Conservation (phyloP, 1,140 invertebrate genomes). For the Monomorium pharaonis region DNA sequence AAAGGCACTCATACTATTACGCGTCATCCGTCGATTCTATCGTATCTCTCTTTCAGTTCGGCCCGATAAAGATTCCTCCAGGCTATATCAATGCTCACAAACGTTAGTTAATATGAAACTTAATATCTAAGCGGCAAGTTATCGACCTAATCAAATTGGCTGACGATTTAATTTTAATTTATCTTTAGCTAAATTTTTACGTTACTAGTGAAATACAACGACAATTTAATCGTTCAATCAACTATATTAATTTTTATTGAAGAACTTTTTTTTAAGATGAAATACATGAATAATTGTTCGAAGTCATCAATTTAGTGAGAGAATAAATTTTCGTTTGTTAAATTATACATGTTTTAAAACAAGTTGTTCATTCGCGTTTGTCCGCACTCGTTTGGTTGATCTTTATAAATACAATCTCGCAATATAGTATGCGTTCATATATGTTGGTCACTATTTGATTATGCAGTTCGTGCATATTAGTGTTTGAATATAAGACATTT, state of each 20-base stretch:
- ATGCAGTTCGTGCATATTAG: not conserved
- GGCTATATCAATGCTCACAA: not conserved
- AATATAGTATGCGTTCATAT: not conserved
- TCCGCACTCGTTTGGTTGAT: not conserved
- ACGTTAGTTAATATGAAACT: not conserved
- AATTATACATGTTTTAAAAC: not conserved
- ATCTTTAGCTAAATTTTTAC: conserved; percentile 30
- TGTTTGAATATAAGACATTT: not conserved
- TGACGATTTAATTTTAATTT: conserved; percentile 66
- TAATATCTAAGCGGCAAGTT: conserved; percentile 44
- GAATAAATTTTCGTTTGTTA: not conserved
- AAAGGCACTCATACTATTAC: conserved; percentile 71
- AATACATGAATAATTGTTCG: not conserved
- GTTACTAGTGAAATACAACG: not conserved
- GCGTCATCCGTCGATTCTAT: conserved; percentile 47
- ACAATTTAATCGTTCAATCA: not conserved
- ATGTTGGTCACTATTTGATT: not conserved
- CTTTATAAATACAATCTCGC: not conserved
- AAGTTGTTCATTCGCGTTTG: not conserved
- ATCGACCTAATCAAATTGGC: conserved; percentile 65
- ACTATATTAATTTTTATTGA: not conserved
- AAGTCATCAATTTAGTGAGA: not conserved
- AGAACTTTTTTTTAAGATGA: not conserved
- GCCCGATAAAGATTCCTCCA: conserved; percentile 79
- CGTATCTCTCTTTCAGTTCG: conserved; percentile 74